Percentiles rank a stretch among this genome's conserved stretches.
Evolutionary conservation across 64 coral and sea anemone species (phyloP).

Genomic region (Anthopleura sola): DNA sequence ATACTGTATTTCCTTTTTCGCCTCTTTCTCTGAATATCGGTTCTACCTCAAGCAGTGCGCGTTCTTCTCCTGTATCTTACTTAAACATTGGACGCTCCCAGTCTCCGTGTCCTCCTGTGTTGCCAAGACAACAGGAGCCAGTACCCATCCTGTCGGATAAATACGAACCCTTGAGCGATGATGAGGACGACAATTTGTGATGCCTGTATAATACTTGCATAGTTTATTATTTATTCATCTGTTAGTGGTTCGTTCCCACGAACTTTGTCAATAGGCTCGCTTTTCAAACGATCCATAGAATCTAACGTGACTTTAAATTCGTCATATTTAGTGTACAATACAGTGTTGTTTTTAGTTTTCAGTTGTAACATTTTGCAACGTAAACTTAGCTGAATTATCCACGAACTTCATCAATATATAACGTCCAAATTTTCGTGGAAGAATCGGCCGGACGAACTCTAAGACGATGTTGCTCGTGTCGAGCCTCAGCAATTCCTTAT

Average conservation of each 20-base stretch:
- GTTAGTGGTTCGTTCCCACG: background rate
- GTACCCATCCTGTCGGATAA: slow-evolving; percentile 77
- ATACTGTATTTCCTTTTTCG: slow-evolving; percentile 72
- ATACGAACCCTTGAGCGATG: slow-evolving; percentile 89
- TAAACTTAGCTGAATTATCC: no score
- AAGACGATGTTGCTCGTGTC: no score
- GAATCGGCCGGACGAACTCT: no score
- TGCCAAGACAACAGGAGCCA: slow-evolving; percentile 69
- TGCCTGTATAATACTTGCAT: background rate
- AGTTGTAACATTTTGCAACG: no score
- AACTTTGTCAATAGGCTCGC: no score
- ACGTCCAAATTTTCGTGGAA: no score
- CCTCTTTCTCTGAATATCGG: slow-evolving; percentile 68
- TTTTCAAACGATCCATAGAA: background rate
- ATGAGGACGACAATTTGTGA: slow-evolving; percentile 48
- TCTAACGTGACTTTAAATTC: background rate
- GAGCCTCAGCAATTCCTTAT: no score
- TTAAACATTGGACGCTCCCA: slow-evolving; percentile 38
- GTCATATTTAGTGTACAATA: background rate
- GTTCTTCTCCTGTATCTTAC: slow-evolving; percentile 70
- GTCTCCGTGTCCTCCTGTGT: slow-evolving; percentile 58
- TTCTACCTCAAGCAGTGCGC: slow-evolving; percentile 82
- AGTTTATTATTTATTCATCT: background rate
- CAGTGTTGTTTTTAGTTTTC: no score
- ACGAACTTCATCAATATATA: no score